Evolutionary conservation across 2,113 vertebrate species (phyloP).

Genomic region (Mobula birostris): DNA sequence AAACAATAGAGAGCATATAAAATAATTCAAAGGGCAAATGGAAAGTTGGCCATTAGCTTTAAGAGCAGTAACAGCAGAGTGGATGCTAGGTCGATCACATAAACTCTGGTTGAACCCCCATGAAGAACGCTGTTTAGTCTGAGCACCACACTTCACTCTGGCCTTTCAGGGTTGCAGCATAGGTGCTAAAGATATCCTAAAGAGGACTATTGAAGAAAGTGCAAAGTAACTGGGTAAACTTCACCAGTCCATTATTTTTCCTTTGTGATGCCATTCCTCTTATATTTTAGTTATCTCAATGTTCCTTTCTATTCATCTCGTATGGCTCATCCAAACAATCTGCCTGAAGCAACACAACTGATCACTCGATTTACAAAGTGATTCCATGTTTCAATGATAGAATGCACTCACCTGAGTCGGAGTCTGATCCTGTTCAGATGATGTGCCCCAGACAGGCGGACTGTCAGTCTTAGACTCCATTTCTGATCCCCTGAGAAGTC

Average conservation of each 20-base stretch:
- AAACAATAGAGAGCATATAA: too few species aligned
- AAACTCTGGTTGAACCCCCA: too few species aligned
- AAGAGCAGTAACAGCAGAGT: too few species aligned
- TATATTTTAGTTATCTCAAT: not conserved
- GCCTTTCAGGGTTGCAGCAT: too few species aligned
- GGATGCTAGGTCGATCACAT: too few species aligned
- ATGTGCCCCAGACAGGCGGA: conserved; percentile 58
- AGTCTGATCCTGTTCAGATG: conserved; percentile 56
- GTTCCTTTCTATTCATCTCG: not conserved
- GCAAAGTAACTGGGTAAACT: not conserved
- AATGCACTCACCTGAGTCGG: conserved; percentile 56
- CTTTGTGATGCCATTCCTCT: not conserved
- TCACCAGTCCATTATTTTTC: too few species aligned
- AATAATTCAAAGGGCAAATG: too few species aligned
- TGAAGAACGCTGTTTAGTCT: too few species aligned
- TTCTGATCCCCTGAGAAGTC: not conserved
- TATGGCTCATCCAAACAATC: not conserved
- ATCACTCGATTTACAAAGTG: not conserved
- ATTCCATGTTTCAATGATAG: not conserved
- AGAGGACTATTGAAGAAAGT: not conserved
- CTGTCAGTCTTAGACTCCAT: conserved; percentile 64
- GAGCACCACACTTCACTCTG: too few species aligned
- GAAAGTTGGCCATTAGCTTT: too few species aligned
- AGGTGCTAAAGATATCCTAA: not conserved
- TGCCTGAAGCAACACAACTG: not conserved